Base-by-base conservation (phyloP, 2,888 invertebrate genomes). In the Vesta saturnalis region DNA sequence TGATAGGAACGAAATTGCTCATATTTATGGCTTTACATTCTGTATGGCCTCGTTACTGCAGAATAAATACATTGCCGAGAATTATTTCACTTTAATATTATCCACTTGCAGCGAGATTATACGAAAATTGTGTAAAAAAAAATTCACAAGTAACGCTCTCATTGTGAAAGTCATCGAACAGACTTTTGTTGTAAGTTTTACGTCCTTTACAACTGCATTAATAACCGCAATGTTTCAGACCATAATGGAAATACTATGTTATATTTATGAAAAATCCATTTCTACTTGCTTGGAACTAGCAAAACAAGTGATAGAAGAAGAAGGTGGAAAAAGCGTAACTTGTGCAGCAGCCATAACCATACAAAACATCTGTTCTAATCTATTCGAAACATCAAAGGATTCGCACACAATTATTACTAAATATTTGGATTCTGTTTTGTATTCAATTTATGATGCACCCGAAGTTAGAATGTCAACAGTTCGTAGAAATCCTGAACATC, bases 401-500 rank as follows among this genome's bases (percentile, higher is more conserved):
- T 19, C 12, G 12, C 19, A 63, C 19, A 30, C 15, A 22, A 10
- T 57, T 12, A 19, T 64, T 23, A 54, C 46, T 47, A 23, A 69
- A 16, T 64, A 49, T 23, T 39, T 64, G 16, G 64, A 64, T 47
- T 47, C 35, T 12, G 57, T 69, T 46, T 23, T 69, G 21, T 49
- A 35, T 61, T 69, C 69, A 8, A 58, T 69, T 30, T 61, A 61
- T 23, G 18, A n/a, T 8, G 30, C 61, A 46, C 14, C 60, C 12
- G 61, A 56, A 14, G 14, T 49, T 30, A 30, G 12, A 8, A 39
- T 19, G 8, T 69, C 69, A 39, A 69, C 60, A 47, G 49, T 69
- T 21, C 60, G 69, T 1, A 46, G 61, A 61, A 56, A 57, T 64
- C 64, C 69, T 1, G 69, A 69, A 54, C 61, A 64, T 46, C 43